phyloP scores from a whole-genome alignment of 2,888 invertebrate species.

The Dryobota labecula region DNA sequence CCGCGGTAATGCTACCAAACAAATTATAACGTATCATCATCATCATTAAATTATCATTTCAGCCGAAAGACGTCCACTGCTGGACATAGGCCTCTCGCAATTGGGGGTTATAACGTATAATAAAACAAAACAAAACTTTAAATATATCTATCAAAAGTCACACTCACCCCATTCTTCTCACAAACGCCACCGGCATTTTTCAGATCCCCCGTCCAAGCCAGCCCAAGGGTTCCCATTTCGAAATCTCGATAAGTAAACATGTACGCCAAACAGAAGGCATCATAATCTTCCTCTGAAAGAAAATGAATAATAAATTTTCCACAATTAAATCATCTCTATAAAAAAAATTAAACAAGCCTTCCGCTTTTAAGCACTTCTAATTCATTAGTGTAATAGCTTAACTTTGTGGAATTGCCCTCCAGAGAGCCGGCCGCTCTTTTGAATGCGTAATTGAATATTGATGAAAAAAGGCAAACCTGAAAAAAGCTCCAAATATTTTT shows the following conservation, averaged over 20 bases:
- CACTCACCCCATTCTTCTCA: constrained; percentile 97
- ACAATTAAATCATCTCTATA: constrained; percentile 37
- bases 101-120: no score
- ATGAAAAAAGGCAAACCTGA: constrained; percentile 91
- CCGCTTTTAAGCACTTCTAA: constrained; percentile 62
- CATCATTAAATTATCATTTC: not conserved
- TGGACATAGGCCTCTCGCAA: not conserved
- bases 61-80: not conserved
- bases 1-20: constrained; percentile 96
- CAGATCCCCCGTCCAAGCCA: constrained; percentile 99
- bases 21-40: constrained; percentile 22
- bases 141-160: constrained; percentile 20
- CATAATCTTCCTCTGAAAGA: constrained; percentile 98
- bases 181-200: constrained; percentile 99
- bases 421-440: constrained; percentile 62
- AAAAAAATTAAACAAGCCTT: constrained; percentile 57
- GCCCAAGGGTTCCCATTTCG: constrained; percentile 98
- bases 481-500: constrained; percentile 99
- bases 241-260: constrained; percentile 99
- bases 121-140: constrained; percentile 16
- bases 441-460: constrained; percentile 66
- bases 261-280: constrained; percentile 99
- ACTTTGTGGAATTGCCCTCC: constrained; percentile 65
- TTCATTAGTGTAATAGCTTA: constrained; percentile 71
- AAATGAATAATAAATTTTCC: constrained; percentile 54